Conservation (phyloP, 2,888 invertebrate species). For the Silvanus unidentatus region DNA sequence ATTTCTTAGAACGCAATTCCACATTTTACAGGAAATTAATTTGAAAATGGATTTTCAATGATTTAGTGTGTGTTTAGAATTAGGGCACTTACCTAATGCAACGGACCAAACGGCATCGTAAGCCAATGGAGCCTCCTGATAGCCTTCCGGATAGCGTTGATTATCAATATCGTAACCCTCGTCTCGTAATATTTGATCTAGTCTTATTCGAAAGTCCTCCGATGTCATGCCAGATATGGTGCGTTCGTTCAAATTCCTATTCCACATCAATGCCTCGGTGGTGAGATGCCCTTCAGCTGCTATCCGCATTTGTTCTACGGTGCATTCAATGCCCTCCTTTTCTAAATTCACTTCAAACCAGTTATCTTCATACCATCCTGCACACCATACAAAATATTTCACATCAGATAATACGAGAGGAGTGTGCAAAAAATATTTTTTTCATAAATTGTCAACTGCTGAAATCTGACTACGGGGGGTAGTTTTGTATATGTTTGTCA, state of each 20-base stretch:
- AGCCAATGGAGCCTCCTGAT: constrained; percentile 96
- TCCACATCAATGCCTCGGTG: constrained; percentile 98
- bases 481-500: too few relatives aligned
- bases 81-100: constrained; percentile 65
- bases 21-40: too few relatives aligned
- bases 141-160: constrained; percentile 84
- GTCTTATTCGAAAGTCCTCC: constrained; percentile 78
- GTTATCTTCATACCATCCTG: constrained; percentile 97
- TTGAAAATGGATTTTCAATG: too few relatives aligned
- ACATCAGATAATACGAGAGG: too few relatives aligned
- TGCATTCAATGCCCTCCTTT: constrained; percentile 85
- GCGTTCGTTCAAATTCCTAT: constrained; percentile 82
- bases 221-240: constrained; percentile 96
- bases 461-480: too few relatives aligned
- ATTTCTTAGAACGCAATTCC: too few relatives aligned
- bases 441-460: too few relatives aligned
- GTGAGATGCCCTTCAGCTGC: constrained; percentile 97
- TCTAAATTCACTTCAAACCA: constrained; percentile 92
- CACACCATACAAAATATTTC: constrained; percentile 9
- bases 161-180: constrained; percentile 83
- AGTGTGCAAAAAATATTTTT: too few relatives aligned
- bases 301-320: constrained; percentile 83
- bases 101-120: constrained; percentile 99
- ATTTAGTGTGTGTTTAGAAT: too few relatives aligned
- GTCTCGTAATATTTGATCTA: constrained; percentile 74